A percentile compares a stretch with the other conserved stretches of the same genome.
Evolutionary conservation across 2,797 vertebrate genomes (phyloP).

Genomic region (Hipposideros larvatus): DNA sequence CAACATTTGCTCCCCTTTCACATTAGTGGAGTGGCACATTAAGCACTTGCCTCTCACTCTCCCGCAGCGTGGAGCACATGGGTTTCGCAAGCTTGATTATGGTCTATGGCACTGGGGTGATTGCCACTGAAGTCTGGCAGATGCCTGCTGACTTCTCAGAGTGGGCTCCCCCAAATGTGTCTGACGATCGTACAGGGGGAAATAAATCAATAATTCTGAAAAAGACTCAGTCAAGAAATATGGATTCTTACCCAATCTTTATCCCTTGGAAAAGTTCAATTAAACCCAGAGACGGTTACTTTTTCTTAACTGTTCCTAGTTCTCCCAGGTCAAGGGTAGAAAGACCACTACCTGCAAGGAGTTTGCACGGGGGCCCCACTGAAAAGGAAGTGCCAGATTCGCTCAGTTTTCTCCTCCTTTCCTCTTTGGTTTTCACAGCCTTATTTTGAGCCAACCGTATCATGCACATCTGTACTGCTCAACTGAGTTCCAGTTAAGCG

Average conservation of each 20-base stretch:
- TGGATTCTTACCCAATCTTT: background rate
- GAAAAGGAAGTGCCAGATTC: background rate
- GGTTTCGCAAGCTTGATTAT: background rate
- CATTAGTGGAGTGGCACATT: background rate
- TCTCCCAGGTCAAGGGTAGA: background rate
- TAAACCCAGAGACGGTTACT: background rate
- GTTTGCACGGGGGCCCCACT: background rate
- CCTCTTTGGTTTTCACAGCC: background rate
- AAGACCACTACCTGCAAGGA: background rate
- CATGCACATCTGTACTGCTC: constrained; percentile 71
- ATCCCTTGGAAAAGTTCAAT: constrained; percentile 4
- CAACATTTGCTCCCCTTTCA: background rate
- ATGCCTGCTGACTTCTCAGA: background rate
- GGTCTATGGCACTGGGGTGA: background rate
- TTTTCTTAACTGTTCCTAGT: background rate
- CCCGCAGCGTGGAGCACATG: background rate
- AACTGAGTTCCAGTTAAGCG: constrained; percentile 83
- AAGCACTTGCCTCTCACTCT: constrained; percentile 4
- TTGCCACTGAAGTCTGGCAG: constrained; percentile 1
- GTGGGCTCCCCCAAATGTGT: background rate
- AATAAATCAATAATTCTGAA: background rate
- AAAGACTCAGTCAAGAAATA: background rate
- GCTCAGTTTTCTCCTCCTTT: background rate
- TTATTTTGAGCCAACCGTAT: constrained; percentile 65
- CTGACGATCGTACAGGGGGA: background rate